phyloP scores from a whole-genome alignment of 2,888 invertebrate species.

The Flexamia atlantica region DNA sequence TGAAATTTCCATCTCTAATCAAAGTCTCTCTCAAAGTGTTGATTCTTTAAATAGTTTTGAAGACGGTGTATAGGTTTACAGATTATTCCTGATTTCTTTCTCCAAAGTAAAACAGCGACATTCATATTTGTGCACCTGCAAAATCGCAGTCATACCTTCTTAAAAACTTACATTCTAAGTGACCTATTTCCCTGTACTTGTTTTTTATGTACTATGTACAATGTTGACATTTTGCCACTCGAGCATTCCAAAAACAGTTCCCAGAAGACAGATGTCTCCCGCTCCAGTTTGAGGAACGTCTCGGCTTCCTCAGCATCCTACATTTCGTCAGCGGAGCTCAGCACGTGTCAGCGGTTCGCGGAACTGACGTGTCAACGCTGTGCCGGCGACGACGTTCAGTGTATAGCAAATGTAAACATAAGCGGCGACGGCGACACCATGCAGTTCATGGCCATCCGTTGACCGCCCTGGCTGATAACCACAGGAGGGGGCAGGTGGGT shows the following conservation, averaged over 20 bases:
- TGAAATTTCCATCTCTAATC: too few species aligned
- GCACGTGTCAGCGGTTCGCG: too few species aligned
- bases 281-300: conserved; percentile 10
- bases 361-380: not conserved
- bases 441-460: not conserved
- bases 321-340: not conserved
- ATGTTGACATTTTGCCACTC: not conserved
- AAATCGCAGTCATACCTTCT: too few species aligned
- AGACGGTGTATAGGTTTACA: too few species aligned
- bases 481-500: not conserved
- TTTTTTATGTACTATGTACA: not conserved
- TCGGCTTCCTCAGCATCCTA: conserved; percentile 7
- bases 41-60: too few species aligned
- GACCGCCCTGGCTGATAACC: not conserved
- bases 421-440: not conserved
- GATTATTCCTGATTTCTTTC: too few species aligned
- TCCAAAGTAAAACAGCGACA: too few species aligned
- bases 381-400: not conserved
- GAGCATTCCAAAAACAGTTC: not conserved
- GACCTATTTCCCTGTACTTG: too few species aligned
- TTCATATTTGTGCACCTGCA: too few species aligned
- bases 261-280: conserved; percentile 9
- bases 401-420: not conserved
- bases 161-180: too few species aligned
- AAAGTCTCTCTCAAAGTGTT: too few species aligned